These are phyloP conservation scores for Mamestra configurata DNA, from an alignment of 1,140 invertebrate species.

Conservation along the genomic window DNA sequence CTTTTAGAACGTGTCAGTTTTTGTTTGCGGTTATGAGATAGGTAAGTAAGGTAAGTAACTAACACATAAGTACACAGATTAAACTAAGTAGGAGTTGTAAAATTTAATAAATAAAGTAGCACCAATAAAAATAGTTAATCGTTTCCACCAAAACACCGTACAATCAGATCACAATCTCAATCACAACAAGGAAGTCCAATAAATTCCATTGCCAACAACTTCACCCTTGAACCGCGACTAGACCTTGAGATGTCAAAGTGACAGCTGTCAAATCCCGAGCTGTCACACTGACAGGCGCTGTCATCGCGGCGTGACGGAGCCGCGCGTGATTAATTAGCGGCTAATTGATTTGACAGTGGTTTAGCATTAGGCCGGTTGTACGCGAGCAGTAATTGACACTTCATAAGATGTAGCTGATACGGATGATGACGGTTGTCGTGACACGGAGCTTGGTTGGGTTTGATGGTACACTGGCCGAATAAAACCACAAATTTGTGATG, in stretches of 20 bases:
- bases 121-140: neutral
- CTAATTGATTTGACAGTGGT: slow-evolving; percentile 70
- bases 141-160: neutral
- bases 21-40: too few species aligned
- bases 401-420: slow-evolving; percentile 24
- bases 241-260: slow-evolving; percentile 75
- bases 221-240: slow-evolving; percentile 60
- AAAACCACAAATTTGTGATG: neutral
- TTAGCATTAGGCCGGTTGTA: slow-evolving; percentile 42
- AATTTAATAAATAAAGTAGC: too few species aligned
- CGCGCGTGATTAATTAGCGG: slow-evolving; percentile 74
- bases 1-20: too few species aligned
- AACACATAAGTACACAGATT: too few species aligned
- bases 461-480: neutral
- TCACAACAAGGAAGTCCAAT: slow-evolving; percentile 25
- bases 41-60: too few species aligned
- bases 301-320: slow-evolving; percentile 62
- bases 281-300: slow-evolving; percentile 47
- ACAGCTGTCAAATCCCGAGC: slow-evolving; percentile 66
- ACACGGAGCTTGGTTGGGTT: neutral
- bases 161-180: neutral
- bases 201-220: slow-evolving; percentile 19
- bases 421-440: slow-evolving; percentile 16
- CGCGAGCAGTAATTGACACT: slow-evolving; percentile 43
- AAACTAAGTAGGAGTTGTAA: too few species aligned